Conservation (phyloP, 2,797 vertebrate species). For the Cryptoprocta ferox region DNA sequence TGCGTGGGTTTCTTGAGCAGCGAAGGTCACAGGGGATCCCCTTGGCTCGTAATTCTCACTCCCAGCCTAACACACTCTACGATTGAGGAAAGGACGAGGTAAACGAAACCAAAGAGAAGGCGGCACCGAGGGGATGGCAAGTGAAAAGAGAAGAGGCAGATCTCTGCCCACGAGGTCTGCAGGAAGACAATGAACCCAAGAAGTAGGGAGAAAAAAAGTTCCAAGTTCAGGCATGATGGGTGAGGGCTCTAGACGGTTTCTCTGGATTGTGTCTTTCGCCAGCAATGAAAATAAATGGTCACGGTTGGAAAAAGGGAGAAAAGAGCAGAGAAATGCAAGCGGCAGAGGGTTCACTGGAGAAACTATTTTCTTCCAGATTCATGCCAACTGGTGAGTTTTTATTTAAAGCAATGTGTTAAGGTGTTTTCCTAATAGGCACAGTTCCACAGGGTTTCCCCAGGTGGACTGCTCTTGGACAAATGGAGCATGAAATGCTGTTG, state of each 20-base stretch:
- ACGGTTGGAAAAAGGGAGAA: background rate
- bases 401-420: conserved; percentile 84
- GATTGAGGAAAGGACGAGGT: background rate
- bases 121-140: background rate
- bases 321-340: background rate
- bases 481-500: conserved; percentile 80
- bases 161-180: conserved; percentile 46
- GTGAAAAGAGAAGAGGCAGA: background rate
- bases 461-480: conserved; percentile 86
- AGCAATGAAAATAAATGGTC: conserved; percentile 70
- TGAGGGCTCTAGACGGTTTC: background rate
- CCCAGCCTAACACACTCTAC: conserved; percentile 44
- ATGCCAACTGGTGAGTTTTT: conserved; percentile 81
- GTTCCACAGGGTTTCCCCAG: conserved; percentile 79
- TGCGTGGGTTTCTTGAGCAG: conserved; percentile 27
- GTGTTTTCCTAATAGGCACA: conserved; percentile 85
- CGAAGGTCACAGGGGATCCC: background rate
- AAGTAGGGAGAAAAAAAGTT: background rate
- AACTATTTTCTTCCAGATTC: conserved; percentile 61
- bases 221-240: background rate
- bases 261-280: background rate
- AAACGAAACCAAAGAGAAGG: conserved; percentile 27
- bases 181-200: background rate
- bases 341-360: background rate
- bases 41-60: background rate